Base-by-base conservation (phyloP, 2,797 vertebrate species). In the Dipus sagitta region DNA sequence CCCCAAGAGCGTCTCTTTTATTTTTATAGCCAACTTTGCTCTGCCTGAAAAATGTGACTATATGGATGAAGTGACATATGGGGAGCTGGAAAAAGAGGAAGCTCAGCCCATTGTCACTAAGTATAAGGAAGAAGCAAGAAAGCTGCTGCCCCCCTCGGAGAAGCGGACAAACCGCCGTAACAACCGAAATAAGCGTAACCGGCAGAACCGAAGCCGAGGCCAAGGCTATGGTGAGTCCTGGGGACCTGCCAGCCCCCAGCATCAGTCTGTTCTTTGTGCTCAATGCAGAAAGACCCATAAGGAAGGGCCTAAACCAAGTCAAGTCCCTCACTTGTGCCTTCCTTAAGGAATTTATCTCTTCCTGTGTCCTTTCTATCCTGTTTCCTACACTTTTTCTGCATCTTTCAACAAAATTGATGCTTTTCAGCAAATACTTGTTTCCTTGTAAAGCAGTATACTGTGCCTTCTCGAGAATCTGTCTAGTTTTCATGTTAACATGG, bases 61-160 rank as follows among this genome's bases (percentile, higher is more conserved):
- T 88, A 95, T 99, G 94, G 99, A 99, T 70, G 99, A 99, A 95
- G 97, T 99, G 94, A 97, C 98, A 20, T 99, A 98, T 2, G 97
- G 98, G 0, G 99, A 99, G 96, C 98, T 99, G 90, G 96, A 98
- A 32, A 98, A 97, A 92, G 98, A 99, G 18, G 98, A 98, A 79
- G 99, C 99, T 1, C 98, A 98, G 92, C 96, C 94, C 18, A 96
- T 99, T 93, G 98, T 99, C 95, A 98, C 97, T n/a, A 97, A 98
- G 32, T 99, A 99, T 88, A 99, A 99, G 95, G 98, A 99, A 13
- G 97, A 99, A 93, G 99, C 99, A 0, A 97, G 97, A 65, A 98
- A 98, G 62, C 98, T 99, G 82, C 98, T 99, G 62, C 99, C 99
- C 2, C 97, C 99, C 1, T 96, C 98, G 0, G 97, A 98, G 75